Evolutionary conservation across 2,797 vertebrate genomes (phyloP).

Genomic region (Balearica regulorum): DNA sequence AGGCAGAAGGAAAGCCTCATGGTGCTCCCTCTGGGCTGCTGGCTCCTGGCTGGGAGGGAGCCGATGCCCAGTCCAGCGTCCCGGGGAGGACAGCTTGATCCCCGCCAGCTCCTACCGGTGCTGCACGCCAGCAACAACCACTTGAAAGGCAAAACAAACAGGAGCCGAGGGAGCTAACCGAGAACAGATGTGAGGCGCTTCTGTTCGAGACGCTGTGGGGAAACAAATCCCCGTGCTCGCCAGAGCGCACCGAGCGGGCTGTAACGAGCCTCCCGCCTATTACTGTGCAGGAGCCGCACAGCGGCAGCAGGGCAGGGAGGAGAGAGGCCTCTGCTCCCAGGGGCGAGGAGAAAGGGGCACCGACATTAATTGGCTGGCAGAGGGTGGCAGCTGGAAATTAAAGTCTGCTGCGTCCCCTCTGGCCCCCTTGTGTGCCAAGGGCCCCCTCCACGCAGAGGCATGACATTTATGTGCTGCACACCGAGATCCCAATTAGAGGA

Average conservation of each 20-base stretch:
- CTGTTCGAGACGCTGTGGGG: background rate
- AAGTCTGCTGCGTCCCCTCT: background rate
- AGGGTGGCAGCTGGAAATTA: background rate
- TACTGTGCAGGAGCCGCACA: background rate
- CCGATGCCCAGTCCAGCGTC: background rate
- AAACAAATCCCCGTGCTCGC: background rate
- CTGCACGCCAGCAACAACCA: background rate
- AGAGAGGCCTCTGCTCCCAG: background rate
- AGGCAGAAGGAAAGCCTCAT: background rate
- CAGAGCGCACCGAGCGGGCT: background rate
- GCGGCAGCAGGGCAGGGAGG: background rate
- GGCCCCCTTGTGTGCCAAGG: background rate
- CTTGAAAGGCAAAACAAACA: slow-evolving; percentile 12
- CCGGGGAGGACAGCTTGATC: background rate
- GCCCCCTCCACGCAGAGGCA: background rate
- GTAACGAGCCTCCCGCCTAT: background rate
- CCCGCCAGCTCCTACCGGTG: background rate
- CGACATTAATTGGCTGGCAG: background rate
- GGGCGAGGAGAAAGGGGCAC: background rate
- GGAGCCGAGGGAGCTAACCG: background rate
- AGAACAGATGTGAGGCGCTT: slow-evolving; percentile 21
- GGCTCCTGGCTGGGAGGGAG: background rate
- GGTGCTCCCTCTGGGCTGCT: rapidly evolving
- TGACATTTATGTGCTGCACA: background rate
- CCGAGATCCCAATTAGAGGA: slow-evolving; percentile 37